phyloP scores from a whole-genome alignment of 1,140 invertebrate species.

The Platyura marginata region DNA sequence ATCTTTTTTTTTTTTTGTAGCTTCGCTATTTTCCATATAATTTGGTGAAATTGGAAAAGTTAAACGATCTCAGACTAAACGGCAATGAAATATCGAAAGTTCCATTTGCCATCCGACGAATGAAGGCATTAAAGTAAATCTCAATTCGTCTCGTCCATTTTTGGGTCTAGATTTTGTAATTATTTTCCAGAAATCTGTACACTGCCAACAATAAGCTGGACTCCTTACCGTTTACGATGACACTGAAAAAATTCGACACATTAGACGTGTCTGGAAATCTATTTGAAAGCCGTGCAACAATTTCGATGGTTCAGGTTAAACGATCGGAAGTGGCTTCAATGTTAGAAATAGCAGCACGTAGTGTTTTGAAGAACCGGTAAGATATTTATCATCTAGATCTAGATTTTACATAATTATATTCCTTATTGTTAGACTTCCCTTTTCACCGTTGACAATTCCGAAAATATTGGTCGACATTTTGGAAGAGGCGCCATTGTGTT shows the following conservation, averaged over 20 bases:
- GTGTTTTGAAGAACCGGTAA: no score
- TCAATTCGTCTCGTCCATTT: background rate
- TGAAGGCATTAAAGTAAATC: constrained; percentile 28
- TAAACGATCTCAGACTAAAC: constrained; percentile 39
- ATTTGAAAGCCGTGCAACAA: constrained; percentile 9
- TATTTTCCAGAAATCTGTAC: constrained; percentile 6
- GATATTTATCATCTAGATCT: no score
- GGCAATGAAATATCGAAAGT: constrained; percentile 36
- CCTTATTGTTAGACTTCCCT: no score
- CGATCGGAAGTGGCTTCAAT: no score
- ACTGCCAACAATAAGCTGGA: constrained; percentile 31
- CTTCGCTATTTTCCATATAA: constrained; percentile 11
- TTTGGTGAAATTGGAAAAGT: constrained; percentile 25
- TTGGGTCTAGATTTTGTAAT: background rate
- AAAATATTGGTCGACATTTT: constrained; percentile 17
- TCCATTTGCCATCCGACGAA: constrained; percentile 37
- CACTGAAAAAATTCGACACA: constrained; percentile 13
- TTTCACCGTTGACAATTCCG: constrained; percentile 10
- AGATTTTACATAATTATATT: no score
- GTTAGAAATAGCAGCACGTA: no score
- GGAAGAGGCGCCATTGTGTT: constrained; percentile 12
- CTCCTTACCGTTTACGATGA: constrained; percentile 24
- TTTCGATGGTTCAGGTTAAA: no score
- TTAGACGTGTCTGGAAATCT: constrained; percentile 20
- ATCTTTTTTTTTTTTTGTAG: background rate